Evolutionary conservation across 2,797 vertebrate genomes (phyloP), one percentile per base, ranked within the genome.

Genomic region (Xiphophorus birchmanni): DNA sequence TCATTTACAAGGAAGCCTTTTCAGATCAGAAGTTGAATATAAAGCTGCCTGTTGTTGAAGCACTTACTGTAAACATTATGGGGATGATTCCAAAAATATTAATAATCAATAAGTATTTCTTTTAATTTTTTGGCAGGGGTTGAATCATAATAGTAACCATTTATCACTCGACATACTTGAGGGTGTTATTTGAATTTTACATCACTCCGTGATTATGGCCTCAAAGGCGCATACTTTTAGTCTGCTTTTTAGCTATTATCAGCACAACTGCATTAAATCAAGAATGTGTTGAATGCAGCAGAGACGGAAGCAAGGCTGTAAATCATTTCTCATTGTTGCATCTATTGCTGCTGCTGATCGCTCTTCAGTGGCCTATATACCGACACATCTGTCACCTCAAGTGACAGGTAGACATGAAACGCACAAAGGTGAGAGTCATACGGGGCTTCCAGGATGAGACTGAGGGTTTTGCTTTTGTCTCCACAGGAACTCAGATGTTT

Each of bases 281-380:
- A 84, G 83, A 92, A 92, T 92, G 87, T 79, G 77, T 48, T 73
- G 44, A 71, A 80, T 79, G 84, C 47, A 82, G 32, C 23, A 4
- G 29, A 76, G 81, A 79, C 76, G 74, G 80, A 80, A 79, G 76
- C 26, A 48, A 74, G 75, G 73, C 54, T 58, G 60, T 88, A 80
- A 82, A 80, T 82, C 80, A 81, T 58, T 37, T 65, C 42, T 67
- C 78, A 76, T 60, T 2, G 21, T 67, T 73, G 71, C 29, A 78
- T 44, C 76, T 50, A 2, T 79, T 80, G 11, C 56, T 44, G 63
- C 76, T 5, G 54, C 84, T 87, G 79, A 77, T 87, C 72, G 54
- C 58, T 65, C 56, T 80, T 83, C 58, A 40, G 21, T 72, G 82
- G 44, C 71, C 37, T 56, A 76, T 82, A 9, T 74, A 79, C 80